A percentile compares a stretch with the other conserved stretches of the same genome.
Conservation (phyloP, 2,888 invertebrate genomes). For the Odontocerum albicorne region DNA sequence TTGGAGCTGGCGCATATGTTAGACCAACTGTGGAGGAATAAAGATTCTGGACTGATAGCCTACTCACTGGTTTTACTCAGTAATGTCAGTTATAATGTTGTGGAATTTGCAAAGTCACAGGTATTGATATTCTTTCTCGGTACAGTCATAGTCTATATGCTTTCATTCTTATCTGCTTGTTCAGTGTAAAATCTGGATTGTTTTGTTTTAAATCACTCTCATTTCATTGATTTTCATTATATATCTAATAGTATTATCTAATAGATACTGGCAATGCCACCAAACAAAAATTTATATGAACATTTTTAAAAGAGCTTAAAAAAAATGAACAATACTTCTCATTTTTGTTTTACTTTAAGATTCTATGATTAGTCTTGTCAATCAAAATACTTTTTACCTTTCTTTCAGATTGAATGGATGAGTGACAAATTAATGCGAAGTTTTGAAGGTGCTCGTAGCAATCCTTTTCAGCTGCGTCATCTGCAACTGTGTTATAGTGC, state of each 20-base stretch:
- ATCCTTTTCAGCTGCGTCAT: slow-evolving; percentile 95
- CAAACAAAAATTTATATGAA: too few relatives aligned
- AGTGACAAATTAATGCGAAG: slow-evolving; percentile 95
- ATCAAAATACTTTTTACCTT: not conserved
- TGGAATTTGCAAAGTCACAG: slow-evolving; percentile 98
- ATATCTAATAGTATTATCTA: too few relatives aligned
- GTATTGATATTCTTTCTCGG: too few relatives aligned
- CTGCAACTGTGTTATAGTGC: slow-evolving; percentile 92
- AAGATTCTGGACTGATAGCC: slow-evolving; percentile 92
- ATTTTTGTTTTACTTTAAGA: too few relatives aligned
- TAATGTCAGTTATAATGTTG: slow-evolving; percentile 97
- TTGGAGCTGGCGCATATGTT: slow-evolving; percentile 96
- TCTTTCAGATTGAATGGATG: slow-evolving; percentile 97
- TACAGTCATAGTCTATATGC: too few relatives aligned
- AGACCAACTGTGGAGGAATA: slow-evolving; percentile 92
- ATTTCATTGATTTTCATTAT: too few relatives aligned
- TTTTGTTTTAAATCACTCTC: too few relatives aligned
- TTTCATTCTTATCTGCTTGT: too few relatives aligned
- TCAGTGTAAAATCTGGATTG: too few relatives aligned
- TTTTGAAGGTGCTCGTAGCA: slow-evolving; percentile 87
- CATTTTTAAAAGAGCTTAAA: too few relatives aligned
- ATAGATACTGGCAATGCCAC: too few relatives aligned
- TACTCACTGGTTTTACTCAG: slow-evolving; percentile 93
- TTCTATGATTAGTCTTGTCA: not conserved
- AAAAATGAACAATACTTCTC: too few relatives aligned